Evolutionary conservation across 2,797 vertebrate genomes (phyloP).

Genomic region (Sciurus vulgaris): DNA sequence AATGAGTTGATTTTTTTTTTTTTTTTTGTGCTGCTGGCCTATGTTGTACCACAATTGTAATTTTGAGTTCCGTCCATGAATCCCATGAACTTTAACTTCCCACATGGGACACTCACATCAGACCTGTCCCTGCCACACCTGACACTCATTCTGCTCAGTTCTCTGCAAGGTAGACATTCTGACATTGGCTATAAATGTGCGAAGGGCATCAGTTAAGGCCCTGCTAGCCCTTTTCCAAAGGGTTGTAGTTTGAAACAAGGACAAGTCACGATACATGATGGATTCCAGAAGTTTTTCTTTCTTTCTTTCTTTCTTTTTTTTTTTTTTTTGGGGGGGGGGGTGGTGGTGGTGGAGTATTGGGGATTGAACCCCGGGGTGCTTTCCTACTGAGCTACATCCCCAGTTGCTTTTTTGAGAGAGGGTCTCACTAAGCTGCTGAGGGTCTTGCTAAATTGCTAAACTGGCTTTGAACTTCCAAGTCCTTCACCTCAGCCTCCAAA

Average conservation of each 20-base stretch:
- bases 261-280: background rate
- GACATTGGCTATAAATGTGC: background rate
- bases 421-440: too few relatives aligned
- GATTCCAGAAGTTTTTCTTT: too few relatives aligned
- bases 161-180: background rate
- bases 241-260: background rate
- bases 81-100: background rate
- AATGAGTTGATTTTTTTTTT: background rate
- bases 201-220: background rate
- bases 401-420: too few relatives aligned
- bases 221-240: background rate
- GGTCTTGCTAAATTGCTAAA: too few relatives aligned
- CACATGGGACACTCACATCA: background rate
- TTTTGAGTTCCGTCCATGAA: background rate
- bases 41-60: background rate
- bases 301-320: too few relatives aligned
- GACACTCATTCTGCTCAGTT: background rate
- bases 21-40: background rate
- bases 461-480: too few relatives aligned
- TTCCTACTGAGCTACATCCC: too few relatives aligned
- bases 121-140: background rate
- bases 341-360: too few relatives aligned
- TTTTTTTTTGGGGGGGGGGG: too few relatives aligned
- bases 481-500: too few relatives aligned
- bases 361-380: too few relatives aligned